Base-by-base conservation (phyloP, 2,888 invertebrate genomes). In the Nomada lathburiana region DNA sequence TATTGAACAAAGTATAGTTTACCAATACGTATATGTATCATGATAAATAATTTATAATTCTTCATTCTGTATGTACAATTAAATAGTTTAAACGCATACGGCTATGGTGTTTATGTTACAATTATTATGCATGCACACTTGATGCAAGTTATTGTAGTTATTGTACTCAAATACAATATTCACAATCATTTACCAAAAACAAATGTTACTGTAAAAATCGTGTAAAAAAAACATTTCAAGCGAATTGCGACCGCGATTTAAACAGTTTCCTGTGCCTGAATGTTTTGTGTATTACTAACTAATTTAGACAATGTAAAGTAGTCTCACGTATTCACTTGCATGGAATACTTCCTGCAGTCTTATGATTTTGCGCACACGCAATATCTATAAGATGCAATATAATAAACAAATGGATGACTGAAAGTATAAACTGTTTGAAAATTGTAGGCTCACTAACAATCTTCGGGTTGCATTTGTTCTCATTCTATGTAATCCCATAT, bases 21-120 rank as follows among this genome's bases (percentile, higher is more conserved):
- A 7, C 36, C 36, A 36, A 60, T 60, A 29, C 13, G 52, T 52
- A 63, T 47, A 50, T 20, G 42, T 64, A 64, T 55, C 9, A 47
- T 29, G n/a, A 82, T 69, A 64, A 82, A 71, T 82, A 82, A 76
- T 52, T 59, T 52, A 72, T 64, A 53, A 44, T 62, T 47, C 11
- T 18, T 77, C 60, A 11, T 62, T 53, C 20, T 16, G n/a, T 83
- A 83, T 83, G 64, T 83, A 83, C 83, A 83, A 83, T 83, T 83
- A 78, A 83, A 83, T 83, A 83, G 44, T 67, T 71, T 78, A 78
- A 83, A 83, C 63, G 67, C 13, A 16, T 52, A 59, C 18, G 23
- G 9, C 65, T 59, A 60, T 5, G 29, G n/a, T 67, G 62, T 36
- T 67, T 83, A 78, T 68, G 70, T 83, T 74, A 70, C 70, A 57